Evolutionary conservation across 2,113 vertebrate species (phyloP).

Genomic region (Cardinalis cardinalis): DNA sequence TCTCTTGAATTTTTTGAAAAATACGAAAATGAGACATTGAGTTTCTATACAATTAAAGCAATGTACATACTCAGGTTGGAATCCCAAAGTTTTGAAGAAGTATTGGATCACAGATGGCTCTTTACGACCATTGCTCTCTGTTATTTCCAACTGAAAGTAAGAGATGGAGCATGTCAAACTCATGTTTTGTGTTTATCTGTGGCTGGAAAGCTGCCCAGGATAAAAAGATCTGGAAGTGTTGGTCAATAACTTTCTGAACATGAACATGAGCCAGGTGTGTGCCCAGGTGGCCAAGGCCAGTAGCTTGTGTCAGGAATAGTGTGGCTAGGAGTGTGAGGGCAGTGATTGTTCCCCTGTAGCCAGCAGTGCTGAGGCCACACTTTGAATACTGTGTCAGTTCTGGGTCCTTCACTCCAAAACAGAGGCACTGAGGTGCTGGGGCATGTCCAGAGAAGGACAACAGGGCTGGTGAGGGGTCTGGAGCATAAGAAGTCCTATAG

Average conservation of each 20-base stretch:
- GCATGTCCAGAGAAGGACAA: background rate
- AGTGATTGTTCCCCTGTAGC: too few species aligned
- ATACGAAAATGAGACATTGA: fast-evolving
- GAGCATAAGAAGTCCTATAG: background rate
- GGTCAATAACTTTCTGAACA: background rate
- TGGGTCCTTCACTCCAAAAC: background rate
- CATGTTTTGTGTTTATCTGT: background rate
- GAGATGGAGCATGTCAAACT: background rate
- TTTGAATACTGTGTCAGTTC: background rate
- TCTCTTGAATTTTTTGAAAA: background rate
- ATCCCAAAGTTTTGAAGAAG: background rate
- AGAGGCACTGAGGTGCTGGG: background rate
- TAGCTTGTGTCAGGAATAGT: background rate
- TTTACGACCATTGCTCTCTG: background rate
- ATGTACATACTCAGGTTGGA: background rate
- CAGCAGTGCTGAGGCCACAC: background rate
- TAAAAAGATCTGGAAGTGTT: background rate
- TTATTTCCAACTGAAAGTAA: background rate
- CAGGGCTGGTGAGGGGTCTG: background rate
- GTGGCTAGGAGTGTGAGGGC: background rate
- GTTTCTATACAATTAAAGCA: background rate
- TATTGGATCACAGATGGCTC: fast-evolving
- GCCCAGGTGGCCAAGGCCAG: background rate
- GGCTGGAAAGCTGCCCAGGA: background rate
- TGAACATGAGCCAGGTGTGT: background rate